Conservation (phyloP, 1,140 invertebrate genomes). For the Acromyrmex heyeri region DNA sequence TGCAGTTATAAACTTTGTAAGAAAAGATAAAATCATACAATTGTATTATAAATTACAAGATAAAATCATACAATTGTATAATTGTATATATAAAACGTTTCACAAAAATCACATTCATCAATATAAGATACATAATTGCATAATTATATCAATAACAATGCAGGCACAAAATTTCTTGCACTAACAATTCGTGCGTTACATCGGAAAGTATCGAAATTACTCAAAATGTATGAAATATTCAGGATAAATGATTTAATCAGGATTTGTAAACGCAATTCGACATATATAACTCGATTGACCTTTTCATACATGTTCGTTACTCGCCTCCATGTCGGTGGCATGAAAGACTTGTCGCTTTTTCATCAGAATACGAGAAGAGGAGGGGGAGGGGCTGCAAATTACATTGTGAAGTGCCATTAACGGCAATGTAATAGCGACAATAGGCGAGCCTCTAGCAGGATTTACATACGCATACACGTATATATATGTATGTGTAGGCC, state of each 20-base stretch:
- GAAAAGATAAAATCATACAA: neutral
- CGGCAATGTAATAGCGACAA: conserved; percentile 78
- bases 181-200: neutral
- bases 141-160: conserved; percentile 5
- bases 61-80: too few species aligned
- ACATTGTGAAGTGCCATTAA: conserved; percentile 81
- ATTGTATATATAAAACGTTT: neutral
- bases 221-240: neutral
- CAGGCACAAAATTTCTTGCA: neutral
- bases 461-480: conserved; percentile 47
- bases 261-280: conserved; percentile 24
- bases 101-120: neutral
- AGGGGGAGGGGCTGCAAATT: conserved; percentile 71
- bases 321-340: neutral
- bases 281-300: conserved; percentile 8
- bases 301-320: conserved; percentile 35
- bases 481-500: neutral
- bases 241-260: conserved; percentile 8
- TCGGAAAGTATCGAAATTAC: neutral
- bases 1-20: neutral
- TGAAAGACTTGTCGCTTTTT: conserved; percentile 48
- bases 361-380: neutral
- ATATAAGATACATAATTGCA: neutral
- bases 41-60: neutral
- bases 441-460: conserved; percentile 64